A percentile compares a stretch with the other conserved stretches of the same genome.
phyloP scores from a whole-genome alignment of 1,140 invertebrate species.

The Brachionus angularis region DNA sequence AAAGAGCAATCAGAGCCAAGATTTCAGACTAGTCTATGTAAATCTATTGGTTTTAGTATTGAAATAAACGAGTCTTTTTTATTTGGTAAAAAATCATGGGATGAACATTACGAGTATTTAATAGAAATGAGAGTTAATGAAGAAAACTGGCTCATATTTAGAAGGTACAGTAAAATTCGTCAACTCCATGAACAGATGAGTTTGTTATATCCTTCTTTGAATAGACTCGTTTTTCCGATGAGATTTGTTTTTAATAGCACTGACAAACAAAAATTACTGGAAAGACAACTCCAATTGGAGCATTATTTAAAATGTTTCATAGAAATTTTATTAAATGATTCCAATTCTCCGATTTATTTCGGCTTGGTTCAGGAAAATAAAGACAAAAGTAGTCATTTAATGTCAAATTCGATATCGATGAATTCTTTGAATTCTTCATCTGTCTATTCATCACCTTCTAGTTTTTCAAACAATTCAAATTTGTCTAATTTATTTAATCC shows the following conservation, averaged over 20 bases:
- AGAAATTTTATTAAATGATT: constrained; percentile 32
- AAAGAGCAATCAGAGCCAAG: not conserved
- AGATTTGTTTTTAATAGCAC: constrained; percentile 4
- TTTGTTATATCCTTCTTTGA: constrained; percentile 22
- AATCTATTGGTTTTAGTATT: not conserved
- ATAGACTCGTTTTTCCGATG: constrained; percentile 16
- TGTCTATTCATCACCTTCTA: constrained; percentile 12
- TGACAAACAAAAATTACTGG: constrained; percentile 7
- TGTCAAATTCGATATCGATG: not conserved
- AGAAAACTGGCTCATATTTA: constrained; percentile 26
- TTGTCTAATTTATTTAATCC: not conserved
- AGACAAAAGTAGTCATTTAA: too few species aligned
- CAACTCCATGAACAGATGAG: constrained; percentile 29
- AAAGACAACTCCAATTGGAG: constrained; percentile 19
- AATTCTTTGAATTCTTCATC: not conserved
- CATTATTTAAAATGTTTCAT: constrained; percentile 36
- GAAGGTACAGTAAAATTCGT: constrained; percentile 15
- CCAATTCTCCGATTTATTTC: not conserved
- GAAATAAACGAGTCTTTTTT: constrained; percentile 29
- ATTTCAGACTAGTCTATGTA: constrained; percentile 13
- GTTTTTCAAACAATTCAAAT: not conserved
- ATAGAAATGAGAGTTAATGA: constrained; percentile 22
- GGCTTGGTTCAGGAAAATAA: constrained; percentile 7
- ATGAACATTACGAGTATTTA: constrained; percentile 36
- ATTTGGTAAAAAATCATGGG: constrained; percentile 34